Base-by-base conservation (phyloP, 2,113 vertebrate genomes). In the Tapirus terrestris region DNA sequence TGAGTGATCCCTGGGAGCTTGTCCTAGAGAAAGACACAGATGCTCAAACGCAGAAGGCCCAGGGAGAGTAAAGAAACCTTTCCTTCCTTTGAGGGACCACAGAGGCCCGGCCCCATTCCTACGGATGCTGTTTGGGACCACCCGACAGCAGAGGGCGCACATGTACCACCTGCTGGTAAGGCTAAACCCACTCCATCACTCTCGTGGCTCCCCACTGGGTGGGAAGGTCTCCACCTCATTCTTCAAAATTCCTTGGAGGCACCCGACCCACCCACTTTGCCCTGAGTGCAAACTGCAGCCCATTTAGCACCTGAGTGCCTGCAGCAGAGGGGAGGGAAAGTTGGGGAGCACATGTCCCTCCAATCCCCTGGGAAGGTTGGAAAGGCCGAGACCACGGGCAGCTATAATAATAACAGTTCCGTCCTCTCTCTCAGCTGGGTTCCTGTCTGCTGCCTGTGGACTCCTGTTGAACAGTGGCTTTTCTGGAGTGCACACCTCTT, bases 11-110 rank as follows among this genome's bases (percentile, higher is more conserved):
- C 36, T 23, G 39, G 67, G 58, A 76, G 21, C 72, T 70, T 70
- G 51, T 72, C 75, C 93, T 91, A 82, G 77, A 91, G 79, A 93
- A 70, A 95, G 81, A 89, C 63, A 67, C 4, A 45, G 89, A 60
- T 3, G 13, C 6, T 81, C 63, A 79, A 16, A 86, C 1, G 43
- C 73, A 21, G 33, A 60, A 77, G 39, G 39, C 39, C 21, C 36
- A 6, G 25, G 29, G 31, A 31, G 29, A 36, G 58, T 7, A 45
- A 80, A 81, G 80, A 70, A 65, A 51, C 31, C 43, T 33, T 60
- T 31, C 70, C n/a, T 90, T 72, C 56, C 39, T 67, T 9, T 18
- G 25, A 68, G 84, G 12, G 61, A 82, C 45, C 20, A 10, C 27
- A 27, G 75, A 94, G 29, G 43, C 6, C n/a, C 12, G n/a, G 25